phyloP scores from a whole-genome alignment of 2,113 vertebrate species.

The Corapipo altera region DNA sequence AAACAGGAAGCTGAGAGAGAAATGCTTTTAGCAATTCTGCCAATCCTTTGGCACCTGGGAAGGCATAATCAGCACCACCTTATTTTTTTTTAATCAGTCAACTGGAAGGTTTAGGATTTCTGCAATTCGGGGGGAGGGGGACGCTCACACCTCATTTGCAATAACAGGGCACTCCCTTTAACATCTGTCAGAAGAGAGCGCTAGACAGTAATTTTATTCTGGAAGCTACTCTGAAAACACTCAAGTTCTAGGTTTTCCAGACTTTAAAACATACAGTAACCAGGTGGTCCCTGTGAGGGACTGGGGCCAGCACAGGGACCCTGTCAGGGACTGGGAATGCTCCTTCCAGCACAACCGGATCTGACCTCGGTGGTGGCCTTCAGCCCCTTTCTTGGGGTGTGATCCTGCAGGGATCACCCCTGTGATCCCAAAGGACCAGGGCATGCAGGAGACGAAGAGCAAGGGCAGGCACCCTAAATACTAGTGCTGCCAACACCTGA shows the following conservation, averaged over 20 bases:
- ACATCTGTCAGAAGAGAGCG: neutral
- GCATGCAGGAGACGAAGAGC: rapidly evolving
- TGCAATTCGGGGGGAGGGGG: neutral
- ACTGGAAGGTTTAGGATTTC: neutral
- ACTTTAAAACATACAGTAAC: neutral
- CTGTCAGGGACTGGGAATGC: neutral
- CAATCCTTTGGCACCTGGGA: neutral
- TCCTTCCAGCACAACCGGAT: neutral
- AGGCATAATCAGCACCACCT: conserved; percentile 21
- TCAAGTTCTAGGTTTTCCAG: neutral
- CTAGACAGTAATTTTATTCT: neutral
- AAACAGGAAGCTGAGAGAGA: neutral
- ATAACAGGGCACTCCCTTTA: neutral
- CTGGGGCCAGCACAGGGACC: neutral
- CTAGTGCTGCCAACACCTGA: neutral
- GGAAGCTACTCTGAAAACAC: neutral
- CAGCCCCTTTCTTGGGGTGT: rapidly evolving
- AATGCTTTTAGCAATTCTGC: neutral
- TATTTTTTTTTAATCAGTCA: neutral
- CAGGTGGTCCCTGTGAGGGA: rapidly evolving
- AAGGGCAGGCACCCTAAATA: neutral
- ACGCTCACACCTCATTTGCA: neutral
- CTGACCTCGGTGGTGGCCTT: rapidly evolving
- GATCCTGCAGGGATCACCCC: neutral
- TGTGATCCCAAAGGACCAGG: rapidly evolving